phyloP scores from a whole-genome alignment of 2,888 invertebrate species.

The Drosophila neonasuta region DNA sequence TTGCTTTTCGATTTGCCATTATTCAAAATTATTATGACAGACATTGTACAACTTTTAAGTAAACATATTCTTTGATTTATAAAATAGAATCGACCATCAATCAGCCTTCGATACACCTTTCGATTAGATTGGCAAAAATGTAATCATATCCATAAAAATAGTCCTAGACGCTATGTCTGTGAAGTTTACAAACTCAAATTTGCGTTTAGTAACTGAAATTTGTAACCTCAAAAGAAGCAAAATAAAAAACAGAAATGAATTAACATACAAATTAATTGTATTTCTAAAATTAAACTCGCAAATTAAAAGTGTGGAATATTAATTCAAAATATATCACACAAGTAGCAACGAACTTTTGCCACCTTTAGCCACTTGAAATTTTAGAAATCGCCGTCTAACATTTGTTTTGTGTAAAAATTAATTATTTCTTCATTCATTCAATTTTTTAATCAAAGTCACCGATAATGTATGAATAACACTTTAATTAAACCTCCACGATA shows the following conservation, averaged over 20 bases:
- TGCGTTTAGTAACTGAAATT: background rate
- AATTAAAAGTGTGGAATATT: too few relatives aligned
- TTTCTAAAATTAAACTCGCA: too few relatives aligned
- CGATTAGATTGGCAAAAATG: slow-evolving; percentile 1
- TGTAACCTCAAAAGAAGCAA: too few relatives aligned
- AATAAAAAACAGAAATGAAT: too few relatives aligned
- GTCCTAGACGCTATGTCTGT: background rate
- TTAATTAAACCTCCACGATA: background rate
- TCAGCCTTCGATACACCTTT: background rate
- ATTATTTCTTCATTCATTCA: too few relatives aligned
- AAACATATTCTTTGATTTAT: background rate
- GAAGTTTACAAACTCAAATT: background rate
- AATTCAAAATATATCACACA: too few relatives aligned
- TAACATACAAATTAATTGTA: too few relatives aligned
- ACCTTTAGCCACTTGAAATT: too few relatives aligned
- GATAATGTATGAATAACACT: background rate
- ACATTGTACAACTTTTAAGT: background rate
- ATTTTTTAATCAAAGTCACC: background rate
- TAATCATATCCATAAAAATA: slow-evolving; percentile 1
- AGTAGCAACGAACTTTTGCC: too few relatives aligned
- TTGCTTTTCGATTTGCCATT: slow-evolving; percentile 1
- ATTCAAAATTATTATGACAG: background rate
- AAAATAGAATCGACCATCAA: background rate
- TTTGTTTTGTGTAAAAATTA: too few relatives aligned
- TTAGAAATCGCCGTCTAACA: too few relatives aligned